Base-by-base conservation (phyloP, 2,113 vertebrate species). In the Lynx canadensis region DNA sequence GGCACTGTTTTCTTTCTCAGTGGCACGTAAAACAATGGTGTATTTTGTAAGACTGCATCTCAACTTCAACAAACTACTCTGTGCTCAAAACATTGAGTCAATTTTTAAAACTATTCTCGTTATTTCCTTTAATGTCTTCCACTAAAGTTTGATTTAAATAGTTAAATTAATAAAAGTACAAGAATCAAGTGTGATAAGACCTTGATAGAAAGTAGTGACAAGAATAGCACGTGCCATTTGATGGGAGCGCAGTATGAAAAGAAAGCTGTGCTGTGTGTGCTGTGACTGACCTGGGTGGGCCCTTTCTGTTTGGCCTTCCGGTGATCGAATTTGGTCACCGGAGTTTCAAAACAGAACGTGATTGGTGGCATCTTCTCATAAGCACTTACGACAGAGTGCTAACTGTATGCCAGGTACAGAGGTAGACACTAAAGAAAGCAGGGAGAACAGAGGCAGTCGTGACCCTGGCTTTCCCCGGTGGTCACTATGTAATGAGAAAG, bases 161-260 rank as follows among this genome's bases (percentile, higher is more conserved):
- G 90, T 33, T 78, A 36, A 95, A 45, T 94, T 14, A 95, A 36
- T 76, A 93, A 94, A 92, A 93, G 68, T 73, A 69, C 1, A 88
- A 86, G 48, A 81, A 36, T 57, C 11, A 87, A 86, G 48, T 25
- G 60, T 68, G 89, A 71, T 19, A 93, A 90, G 45, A 0, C 68
- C 93, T 60, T 82, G 76, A 78, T 41, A 91, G 23, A 82, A 92
- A 89, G 36, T 68, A 88, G 66, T 38, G 27, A 66, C 13, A 31
- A 23, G 79, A 79, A 87, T 60, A n/a, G 5, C 60, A 31, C 10
- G 74, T 21, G 14, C 6, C 21, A 29, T 65, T 45, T 73, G 29
- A 89, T 12, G 68, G 29, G 57, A 91, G 12, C 9, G 27, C 27
- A 50, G 33, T 45, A 66, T 81, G 66, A 82, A 93, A 69, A 12